Conservation (phyloP, 2,888 invertebrate species). For the Eledone cirrhosa region DNA sequence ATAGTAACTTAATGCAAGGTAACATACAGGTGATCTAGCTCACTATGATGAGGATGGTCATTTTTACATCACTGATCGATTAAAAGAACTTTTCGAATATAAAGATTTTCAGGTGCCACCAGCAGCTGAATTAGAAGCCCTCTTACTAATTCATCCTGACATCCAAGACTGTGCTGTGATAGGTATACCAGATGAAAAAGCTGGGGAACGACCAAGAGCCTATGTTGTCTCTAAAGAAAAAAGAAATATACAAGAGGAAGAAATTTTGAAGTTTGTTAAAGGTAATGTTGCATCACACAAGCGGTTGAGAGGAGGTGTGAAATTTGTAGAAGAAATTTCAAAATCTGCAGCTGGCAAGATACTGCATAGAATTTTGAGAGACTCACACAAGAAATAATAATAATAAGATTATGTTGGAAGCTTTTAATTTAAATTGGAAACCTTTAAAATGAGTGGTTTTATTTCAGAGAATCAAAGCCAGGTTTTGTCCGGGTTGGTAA, state of each 20-base stretch:
- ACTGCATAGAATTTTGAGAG: too few species aligned
- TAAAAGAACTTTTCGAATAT: constrained; percentile 91
- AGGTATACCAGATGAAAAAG: constrained; percentile 70
- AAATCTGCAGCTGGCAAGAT: too few species aligned
- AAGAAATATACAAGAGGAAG: constrained; percentile 68
- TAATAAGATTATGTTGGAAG: too few species aligned
- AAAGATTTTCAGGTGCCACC: constrained; percentile 89
- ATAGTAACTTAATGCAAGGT: too few species aligned
- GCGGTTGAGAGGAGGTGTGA: too few species aligned
- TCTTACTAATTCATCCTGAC: constrained; percentile 77
- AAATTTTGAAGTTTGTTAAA: constrained; percentile 68
- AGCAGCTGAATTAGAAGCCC: constrained; percentile 85
- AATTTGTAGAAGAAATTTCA: too few species aligned
- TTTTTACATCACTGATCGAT: constrained; percentile 86
- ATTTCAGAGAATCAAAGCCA: too few species aligned
- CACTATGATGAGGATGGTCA: constrained; percentile 81
- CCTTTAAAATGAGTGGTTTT: too few species aligned
- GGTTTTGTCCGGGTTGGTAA: too few species aligned
- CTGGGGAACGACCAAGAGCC: constrained; percentile 82
- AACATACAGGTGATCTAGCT: constrained; percentile 81
- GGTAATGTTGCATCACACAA: too few species aligned
- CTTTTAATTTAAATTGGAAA: too few species aligned
- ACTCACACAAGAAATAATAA: too few species aligned
- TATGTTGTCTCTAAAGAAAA: constrained; percentile 73
- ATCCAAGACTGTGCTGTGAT: constrained; percentile 84